phyloP scores from a whole-genome alignment of 2,797 vertebrate species.

The Clangula hyemalis region DNA sequence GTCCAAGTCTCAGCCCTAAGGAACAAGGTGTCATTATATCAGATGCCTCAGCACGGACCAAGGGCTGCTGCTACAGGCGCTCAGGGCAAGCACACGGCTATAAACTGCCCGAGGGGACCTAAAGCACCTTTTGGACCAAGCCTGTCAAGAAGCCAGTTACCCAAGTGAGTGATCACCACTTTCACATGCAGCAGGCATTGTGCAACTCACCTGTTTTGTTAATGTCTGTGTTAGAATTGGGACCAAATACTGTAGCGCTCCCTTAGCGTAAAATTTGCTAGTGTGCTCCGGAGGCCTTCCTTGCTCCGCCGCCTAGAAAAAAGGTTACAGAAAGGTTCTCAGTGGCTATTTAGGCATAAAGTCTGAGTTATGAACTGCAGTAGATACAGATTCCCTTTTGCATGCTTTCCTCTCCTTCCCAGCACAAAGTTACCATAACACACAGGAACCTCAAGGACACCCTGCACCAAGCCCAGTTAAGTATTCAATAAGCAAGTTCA shows the following conservation, averaged over 20 bases:
- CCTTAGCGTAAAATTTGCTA: slow-evolving; percentile 98
- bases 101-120: not conserved
- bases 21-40: not conserved
- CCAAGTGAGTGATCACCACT: not conserved
- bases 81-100: not conserved
- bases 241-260: slow-evolving; percentile 96
- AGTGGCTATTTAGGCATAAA: rapidly evolving
- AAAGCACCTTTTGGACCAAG: not conserved
- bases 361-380: rapidly evolving
- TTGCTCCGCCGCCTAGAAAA: slow-evolving; percentile 91
- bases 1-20: slow-evolving; percentile 1
- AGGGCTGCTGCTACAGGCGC: not conserved
- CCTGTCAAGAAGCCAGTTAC: not conserved
- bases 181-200: rapidly evolving
- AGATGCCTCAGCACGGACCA: not conserved
- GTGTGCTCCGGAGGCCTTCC: slow-evolving; percentile 97
- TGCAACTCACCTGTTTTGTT: slow-evolving; percentile 90
- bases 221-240: slow-evolving; percentile 96
- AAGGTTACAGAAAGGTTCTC: not conserved
- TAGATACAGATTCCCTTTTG: rapidly evolving
- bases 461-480: not conserved
- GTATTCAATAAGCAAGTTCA: too few relatives aligned
- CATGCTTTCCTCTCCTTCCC: not conserved
- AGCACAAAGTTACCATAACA: not conserved
- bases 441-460: not conserved